phyloP scores from a whole-genome alignment of 2,888 invertebrate genomes.

The Fabriciana adippe region DNA sequence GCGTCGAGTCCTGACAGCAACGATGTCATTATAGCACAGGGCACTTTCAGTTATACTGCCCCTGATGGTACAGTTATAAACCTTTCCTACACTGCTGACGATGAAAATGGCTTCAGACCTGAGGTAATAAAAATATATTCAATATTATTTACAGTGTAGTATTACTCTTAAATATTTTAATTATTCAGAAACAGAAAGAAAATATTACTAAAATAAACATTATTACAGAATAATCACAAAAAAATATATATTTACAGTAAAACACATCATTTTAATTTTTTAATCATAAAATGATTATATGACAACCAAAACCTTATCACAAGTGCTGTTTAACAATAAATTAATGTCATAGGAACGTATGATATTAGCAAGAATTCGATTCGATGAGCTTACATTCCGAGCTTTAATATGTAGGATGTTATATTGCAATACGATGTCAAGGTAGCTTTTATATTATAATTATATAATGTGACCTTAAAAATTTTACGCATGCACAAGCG shows the following conservation, averaged over 20 bases:
- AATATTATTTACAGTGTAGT: not conserved
- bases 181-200: too few relatives aligned
- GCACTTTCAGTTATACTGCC: constrained; percentile 86
- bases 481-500: constrained; percentile 3
- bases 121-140: constrained; percentile 54
- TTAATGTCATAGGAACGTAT: not conserved
- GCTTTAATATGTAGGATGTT: not conserved
- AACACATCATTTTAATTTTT: too few relatives aligned
- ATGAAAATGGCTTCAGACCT: constrained; percentile 84
- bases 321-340: too few relatives aligned
- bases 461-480: constrained; percentile 9
- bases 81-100: constrained; percentile 87
- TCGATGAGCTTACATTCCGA: not conserved
- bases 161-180: too few relatives aligned
- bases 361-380: not conserved
- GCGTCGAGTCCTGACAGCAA: constrained; percentile 85
- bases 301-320: too few relatives aligned
- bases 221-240: too few relatives aligned
- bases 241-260: too few relatives aligned
- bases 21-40: constrained; percentile 86
- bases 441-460: constrained; percentile 12
- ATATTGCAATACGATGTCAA: constrained; percentile 15
- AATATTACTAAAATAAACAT: too few relatives aligned
- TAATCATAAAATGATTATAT: not conserved
- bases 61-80: constrained; percentile 87